Evolutionary conservation across 2,113 vertebrate species (phyloP).

Genomic region (Noturus placidus): DNA sequence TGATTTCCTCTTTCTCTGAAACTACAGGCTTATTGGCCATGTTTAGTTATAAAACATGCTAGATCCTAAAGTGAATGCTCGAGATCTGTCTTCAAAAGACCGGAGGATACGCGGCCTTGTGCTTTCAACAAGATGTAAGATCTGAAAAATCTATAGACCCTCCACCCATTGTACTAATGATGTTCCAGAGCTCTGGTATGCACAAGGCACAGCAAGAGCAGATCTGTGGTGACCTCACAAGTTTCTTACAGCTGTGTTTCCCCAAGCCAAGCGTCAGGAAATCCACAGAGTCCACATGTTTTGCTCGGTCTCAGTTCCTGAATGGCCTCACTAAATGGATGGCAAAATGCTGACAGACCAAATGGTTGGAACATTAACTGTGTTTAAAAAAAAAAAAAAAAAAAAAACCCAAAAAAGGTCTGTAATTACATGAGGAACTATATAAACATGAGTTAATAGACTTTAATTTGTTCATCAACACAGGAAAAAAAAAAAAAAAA

Average conservation of each 20-base stretch:
- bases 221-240: conserved; percentile 23
- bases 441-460: not conserved
- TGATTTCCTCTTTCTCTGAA: not conserved
- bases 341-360: conserved; percentile 17
- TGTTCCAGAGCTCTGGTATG: conserved; percentile 16
- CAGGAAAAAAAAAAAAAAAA: not conserved
- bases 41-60: not conserved
- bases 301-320: not conserved
- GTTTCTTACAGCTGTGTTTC: conserved; percentile 22
- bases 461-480: conserved; percentile 6
- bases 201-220: not conserved
- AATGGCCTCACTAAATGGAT: not conserved
- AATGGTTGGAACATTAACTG: not conserved
- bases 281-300: conserved; percentile 24
- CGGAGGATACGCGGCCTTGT: not conserved
- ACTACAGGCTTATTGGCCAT: not conserved
- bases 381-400: not conserved
- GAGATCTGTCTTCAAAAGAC: not conserved
- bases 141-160: not conserved
- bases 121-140: not conserved
- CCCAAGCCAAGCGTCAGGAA: conserved; percentile 23
- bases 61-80: not conserved
- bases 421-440: not conserved
- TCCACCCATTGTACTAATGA: conserved; percentile 11
- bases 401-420: not conserved